A percentile compares a stretch with the other conserved stretches of the same genome.
Conservation (phyloP, 64 coral and sea anemone genomes). For the Hydrozoanthus tunicans region DNA sequence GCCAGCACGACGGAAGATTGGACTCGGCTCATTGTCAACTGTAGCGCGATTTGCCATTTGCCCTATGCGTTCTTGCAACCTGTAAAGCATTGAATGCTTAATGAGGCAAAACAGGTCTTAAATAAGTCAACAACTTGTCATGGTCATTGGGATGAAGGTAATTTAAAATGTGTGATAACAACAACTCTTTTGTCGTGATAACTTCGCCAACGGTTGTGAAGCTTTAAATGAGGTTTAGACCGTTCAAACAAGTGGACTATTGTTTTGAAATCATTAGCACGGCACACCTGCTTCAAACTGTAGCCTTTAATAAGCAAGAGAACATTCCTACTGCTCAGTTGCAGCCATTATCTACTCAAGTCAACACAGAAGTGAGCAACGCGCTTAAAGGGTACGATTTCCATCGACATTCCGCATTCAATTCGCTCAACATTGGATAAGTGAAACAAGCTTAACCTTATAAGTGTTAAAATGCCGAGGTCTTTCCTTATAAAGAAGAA, state of each 20-base stretch:
- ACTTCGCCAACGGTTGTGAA: conserved; percentile 39
- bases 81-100: conserved; percentile 85
- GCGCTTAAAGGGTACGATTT: not conserved
- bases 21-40: conserved; percentile 45
- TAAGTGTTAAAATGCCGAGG: conserved; percentile 75
- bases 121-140: conserved; percentile 90
- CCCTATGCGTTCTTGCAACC: conserved; percentile 67
- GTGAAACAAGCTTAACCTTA: not conserved
- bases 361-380: conserved; percentile 41
- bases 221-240: conserved; percentile 66
- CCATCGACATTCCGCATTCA: not conserved
- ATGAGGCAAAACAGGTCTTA: conserved; percentile 85
- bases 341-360: conserved; percentile 14
- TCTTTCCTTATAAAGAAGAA: conserved; percentile 97
- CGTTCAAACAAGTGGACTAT: conserved; percentile 65
- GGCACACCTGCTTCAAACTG: conserved; percentile 11
- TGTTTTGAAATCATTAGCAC: conserved; percentile 54
- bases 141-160: conserved; percentile 58
- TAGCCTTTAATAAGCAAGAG: conserved; percentile 44
- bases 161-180: conserved; percentile 67
- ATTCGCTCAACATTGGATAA: conserved; percentile 14
- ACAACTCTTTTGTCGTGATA: conserved; percentile 69
- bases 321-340: conserved; percentile 51
- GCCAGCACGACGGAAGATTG: conserved; percentile 55
- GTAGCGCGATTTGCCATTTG: conserved; percentile 74